phyloP scores from a whole-genome alignment of 2,797 vertebrate species.

The Ibycter americanus region DNA sequence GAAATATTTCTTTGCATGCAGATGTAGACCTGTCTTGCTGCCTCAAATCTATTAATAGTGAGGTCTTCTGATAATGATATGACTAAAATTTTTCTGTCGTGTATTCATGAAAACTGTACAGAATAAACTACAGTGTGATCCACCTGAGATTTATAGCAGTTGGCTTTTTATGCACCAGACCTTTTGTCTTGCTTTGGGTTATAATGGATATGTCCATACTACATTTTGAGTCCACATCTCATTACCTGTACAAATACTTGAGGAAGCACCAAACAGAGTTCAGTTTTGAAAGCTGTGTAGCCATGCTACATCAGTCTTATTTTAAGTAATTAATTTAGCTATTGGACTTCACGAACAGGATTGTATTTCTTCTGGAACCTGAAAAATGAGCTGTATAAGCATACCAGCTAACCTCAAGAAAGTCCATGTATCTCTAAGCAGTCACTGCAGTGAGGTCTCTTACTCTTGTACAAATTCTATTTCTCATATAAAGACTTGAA shows the following conservation, averaged over 20 bases:
- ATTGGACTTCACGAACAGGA: neutral
- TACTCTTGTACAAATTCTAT: neutral
- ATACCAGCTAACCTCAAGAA: neutral
- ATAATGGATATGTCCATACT: too few relatives aligned
- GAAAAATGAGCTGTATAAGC: neutral
- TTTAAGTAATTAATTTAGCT: neutral
- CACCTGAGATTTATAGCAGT: neutral
- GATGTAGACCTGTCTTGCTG: neutral
- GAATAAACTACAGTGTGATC: neutral
- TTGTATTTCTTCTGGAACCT: neutral
- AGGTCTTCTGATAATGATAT: neutral
- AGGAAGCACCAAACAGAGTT: neutral
- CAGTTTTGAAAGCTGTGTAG: neutral
- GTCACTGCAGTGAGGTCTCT: neutral
- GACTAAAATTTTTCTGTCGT: neutral
- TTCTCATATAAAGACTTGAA: neutral
- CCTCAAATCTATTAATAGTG: neutral
- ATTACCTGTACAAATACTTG: neutral
- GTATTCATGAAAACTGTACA: neutral
- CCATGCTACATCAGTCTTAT: neutral
- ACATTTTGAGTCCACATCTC: neutral
- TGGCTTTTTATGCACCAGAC: neutral
- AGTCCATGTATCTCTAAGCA: neutral
- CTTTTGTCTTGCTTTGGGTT: neutral
- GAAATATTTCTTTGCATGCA: neutral